Evolutionary conservation across 2,113 vertebrate genomes (phyloP).

Genomic region (Sturnus vulgaris): DNA sequence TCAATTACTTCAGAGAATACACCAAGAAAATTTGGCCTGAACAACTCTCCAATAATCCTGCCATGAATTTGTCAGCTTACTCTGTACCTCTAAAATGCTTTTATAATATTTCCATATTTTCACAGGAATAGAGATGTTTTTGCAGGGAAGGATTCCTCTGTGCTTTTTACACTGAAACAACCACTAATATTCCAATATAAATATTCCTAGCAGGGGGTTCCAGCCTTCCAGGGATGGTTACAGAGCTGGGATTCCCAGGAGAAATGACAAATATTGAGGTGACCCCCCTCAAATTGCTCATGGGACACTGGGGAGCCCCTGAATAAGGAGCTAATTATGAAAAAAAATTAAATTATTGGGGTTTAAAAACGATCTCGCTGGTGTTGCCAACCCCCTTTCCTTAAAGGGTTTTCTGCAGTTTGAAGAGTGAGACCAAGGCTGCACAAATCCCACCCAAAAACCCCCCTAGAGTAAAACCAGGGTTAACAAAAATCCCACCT

Average conservation of each 20-base stretch:
- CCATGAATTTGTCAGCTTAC: background rate
- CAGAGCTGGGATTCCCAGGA: background rate
- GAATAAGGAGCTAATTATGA: fast-evolving
- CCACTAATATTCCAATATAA: background rate
- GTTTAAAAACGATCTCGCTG: background rate
- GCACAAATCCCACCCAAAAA: background rate
- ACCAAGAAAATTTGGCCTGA: background rate
- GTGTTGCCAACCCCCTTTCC: background rate
- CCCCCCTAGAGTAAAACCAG: too few species aligned
- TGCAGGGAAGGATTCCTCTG: background rate
- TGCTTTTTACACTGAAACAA: background rate
- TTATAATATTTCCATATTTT: background rate
- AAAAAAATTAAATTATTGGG: background rate
- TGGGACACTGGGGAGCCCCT: background rate
- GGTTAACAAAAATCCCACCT: background rate
- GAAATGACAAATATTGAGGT: fast-evolving
- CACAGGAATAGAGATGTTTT: background rate
- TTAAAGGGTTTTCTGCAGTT: background rate
- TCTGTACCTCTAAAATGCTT: background rate
- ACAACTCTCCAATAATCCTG: background rate
- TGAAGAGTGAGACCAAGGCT: background rate
- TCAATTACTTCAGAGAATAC: background rate
- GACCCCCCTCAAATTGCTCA: background rate
- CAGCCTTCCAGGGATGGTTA: background rate
- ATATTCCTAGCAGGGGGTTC: background rate